Evolutionary conservation across 2,797 vertebrate species (phyloP).

Genomic region (Tachyglossus aculeatus): DNA sequence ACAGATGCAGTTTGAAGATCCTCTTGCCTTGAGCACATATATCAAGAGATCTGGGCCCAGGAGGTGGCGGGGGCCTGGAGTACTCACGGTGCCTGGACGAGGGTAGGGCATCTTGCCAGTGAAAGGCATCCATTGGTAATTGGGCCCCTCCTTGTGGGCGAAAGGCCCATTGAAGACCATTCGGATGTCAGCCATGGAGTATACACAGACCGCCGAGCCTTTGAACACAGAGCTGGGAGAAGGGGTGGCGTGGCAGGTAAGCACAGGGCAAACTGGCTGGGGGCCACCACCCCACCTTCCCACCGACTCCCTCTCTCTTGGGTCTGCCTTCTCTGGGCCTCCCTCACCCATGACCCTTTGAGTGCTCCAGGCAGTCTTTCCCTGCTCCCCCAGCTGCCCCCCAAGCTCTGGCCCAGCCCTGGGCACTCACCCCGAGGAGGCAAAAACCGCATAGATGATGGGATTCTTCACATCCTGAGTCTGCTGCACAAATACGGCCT

Average conservation of each 20-base stretch:
- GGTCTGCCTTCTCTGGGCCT: neutral
- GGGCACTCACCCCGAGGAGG: conserved; percentile 89
- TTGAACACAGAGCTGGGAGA: conserved; percentile 91
- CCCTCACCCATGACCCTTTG: neutral
- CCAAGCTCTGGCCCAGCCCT: neutral
- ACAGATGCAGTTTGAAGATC: neutral
- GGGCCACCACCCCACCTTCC: neutral
- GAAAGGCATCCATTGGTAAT: conserved; percentile 99
- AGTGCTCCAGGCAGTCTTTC: no score
- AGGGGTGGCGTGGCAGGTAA: neutral
- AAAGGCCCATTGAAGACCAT: conserved; percentile 99
- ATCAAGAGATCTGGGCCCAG: no score
- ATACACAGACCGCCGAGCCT: conserved; percentile 96
- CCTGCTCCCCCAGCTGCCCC: neutral
- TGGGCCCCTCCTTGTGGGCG: conserved; percentile 97
- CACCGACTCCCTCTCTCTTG: neutral
- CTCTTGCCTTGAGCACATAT: no score
- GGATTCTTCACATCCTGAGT: conserved; percentile 97
- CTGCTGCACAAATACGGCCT: conserved; percentile 96
- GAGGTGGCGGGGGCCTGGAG: no score
- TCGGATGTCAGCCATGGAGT: conserved; percentile 98
- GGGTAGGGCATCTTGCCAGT: conserved; percentile 98
- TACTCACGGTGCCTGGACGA: conserved; percentile 92
- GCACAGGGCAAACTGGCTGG: neutral
- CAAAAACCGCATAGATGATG: conserved; percentile 96